Evolutionary conservation across 1,140 invertebrate genomes (phyloP).

Genomic region (Meloidogyne exigua): DNA sequence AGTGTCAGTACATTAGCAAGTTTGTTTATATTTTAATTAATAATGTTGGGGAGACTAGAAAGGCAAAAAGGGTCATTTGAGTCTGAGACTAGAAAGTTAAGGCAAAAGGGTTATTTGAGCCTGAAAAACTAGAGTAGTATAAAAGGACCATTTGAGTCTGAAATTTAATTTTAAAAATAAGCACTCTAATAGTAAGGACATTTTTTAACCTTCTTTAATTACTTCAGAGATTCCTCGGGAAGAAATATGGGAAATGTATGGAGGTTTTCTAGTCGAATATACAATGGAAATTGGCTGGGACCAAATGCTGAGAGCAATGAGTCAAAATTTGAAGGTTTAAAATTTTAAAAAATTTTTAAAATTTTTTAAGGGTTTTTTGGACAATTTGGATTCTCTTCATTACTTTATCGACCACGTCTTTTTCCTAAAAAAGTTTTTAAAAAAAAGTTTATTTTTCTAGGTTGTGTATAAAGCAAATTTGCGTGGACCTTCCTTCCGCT

Average conservation of each 20-base stretch:
- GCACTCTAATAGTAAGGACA: not conserved
- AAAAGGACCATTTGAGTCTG: too few relatives aligned
- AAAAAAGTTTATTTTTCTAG: not conserved
- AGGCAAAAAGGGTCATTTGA: too few relatives aligned
- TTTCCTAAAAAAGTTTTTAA: too few relatives aligned
- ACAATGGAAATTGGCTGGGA: constrained; percentile 61
- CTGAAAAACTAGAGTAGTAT: too few relatives aligned
- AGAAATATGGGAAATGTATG: constrained; percentile 57
- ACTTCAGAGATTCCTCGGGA: constrained; percentile 45
- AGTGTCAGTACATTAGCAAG: constrained; percentile 42
- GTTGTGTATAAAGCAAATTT: constrained; percentile 58
- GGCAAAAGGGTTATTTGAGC: too few relatives aligned
- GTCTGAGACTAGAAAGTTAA: too few relatives aligned
- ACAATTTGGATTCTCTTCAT: constrained; percentile 60
- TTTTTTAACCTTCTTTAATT: not conserved
- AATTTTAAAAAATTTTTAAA: constrained; percentile 7
- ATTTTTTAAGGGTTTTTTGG: constrained; percentile 47
- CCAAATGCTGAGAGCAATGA: constrained; percentile 54
- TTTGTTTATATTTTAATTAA: constrained; percentile 4
- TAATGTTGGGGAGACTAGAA: too few relatives aligned
- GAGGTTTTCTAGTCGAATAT: constrained; percentile 54
- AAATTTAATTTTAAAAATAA: too few relatives aligned
- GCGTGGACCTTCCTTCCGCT: constrained; percentile 59
- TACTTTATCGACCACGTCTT: constrained; percentile 63
- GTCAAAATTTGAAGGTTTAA: constrained; percentile 53